Evolutionary conservation across 2,888 invertebrate species (phyloP), one percentile per base, ranked within the genome.

Genomic region (Congeria kusceri): DNA sequence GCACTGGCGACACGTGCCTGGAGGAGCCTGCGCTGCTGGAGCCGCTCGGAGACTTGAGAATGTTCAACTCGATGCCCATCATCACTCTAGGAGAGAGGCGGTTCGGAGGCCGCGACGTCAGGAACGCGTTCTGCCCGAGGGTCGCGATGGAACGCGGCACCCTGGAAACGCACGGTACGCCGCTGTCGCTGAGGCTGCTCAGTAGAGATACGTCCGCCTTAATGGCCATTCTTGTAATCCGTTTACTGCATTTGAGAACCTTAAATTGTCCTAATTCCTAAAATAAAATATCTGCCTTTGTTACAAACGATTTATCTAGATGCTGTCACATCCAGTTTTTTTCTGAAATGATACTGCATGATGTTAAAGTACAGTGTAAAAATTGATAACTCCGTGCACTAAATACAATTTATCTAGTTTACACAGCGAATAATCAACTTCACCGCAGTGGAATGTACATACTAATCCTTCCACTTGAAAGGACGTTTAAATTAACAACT

Each of bases 81-180:
- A 86, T 88, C 23, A 88, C 89, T 39, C 89, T 74, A 18, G 89
- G 89, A 9, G 87, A 89, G 29, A 89, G 82, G 11, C 86, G 74
- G n/a, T 59, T 49, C 4, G 82, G 78, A 5, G 68, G 20, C 23
- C 53, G 53, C 25, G 53, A 25, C 1, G 2, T 25, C 53, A 20
- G 11, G 46, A 18, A 9, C 20, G 53, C 53, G 53, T 23, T 57
- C 25, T 13, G 58, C 57, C 53, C 23, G 53, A 53, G 7, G 53
- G 53, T 25, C 9, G 53, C 53, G 13, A 27, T 7, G 28, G 23
- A 18, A 9, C 27, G 56, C 47, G 44, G 71, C n/a, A 28, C 13
- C 5, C 28, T 27, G 18, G 9, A 9, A 23, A 27, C 58, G 23
- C 46, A 32, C 13, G 20, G 29, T 25, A 39, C 9, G 18, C 65